Conservation (phyloP, 1,140 invertebrate species). For the Drosophila elegans region DNA sequence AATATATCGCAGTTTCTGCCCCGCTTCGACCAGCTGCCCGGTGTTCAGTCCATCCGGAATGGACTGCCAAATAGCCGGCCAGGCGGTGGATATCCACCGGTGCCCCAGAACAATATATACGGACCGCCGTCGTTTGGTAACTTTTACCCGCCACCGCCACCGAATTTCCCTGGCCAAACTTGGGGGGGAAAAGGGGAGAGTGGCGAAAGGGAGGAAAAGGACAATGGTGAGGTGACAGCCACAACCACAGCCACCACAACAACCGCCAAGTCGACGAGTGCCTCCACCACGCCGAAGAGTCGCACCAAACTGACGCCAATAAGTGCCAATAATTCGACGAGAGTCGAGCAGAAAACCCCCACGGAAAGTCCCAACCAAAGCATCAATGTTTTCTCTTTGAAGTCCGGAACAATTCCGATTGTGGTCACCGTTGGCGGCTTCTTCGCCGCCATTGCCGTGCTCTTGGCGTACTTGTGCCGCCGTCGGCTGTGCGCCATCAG, state of each 20-base stretch:
- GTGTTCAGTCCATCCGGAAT: constrained; percentile 72
- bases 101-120: constrained; percentile 46
- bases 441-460: constrained; percentile 86
- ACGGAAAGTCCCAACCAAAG: constrained; percentile 6
- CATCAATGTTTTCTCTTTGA: constrained; percentile 48
- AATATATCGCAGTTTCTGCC: constrained; percentile 77
- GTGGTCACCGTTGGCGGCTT: constrained; percentile 86
- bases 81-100: constrained; percentile 35
- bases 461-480: constrained; percentile 86
- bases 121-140: constrained; percentile 43
- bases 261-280: neutral
- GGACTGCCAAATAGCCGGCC: constrained; percentile 58
- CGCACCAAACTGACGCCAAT: constrained; percentile 72
- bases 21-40: constrained; percentile 65
- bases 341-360: constrained; percentile 9
- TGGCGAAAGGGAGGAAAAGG: constrained; percentile 1
- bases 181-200: neutral
- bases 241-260: neutral
- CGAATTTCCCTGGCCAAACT: neutral
- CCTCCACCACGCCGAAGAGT: constrained; percentile 43
- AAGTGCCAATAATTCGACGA: constrained; percentile 46
- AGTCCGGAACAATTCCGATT: constrained; percentile 86
- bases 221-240: constrained; percentile 3
- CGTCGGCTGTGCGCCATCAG: constrained; percentile 86
- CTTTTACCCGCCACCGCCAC: constrained; percentile 42